Conservation (phyloP, 2,888 invertebrate genomes). For the Drosophila ezoana region DNA sequence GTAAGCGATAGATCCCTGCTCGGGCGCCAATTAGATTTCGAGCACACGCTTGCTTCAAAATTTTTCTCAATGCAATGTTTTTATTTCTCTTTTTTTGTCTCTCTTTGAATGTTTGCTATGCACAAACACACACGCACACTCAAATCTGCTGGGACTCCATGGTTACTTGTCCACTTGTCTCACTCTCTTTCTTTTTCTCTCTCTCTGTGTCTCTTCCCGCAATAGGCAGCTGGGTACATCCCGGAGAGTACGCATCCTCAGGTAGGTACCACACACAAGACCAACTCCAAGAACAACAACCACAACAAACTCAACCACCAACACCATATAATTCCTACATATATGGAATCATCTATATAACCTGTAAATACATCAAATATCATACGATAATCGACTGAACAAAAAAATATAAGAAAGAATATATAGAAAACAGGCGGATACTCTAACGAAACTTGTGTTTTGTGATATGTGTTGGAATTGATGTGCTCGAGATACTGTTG, state of each 20-base stretch:
- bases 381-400: constrained; percentile 69
- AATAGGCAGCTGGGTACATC: constrained; percentile 97
- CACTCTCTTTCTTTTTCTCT: constrained; percentile 14
- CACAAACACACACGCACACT: constrained; percentile 14
- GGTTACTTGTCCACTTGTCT: constrained; percentile 20
- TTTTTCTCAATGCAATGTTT: constrained; percentile 17
- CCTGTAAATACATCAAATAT: constrained; percentile 84
- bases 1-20: constrained; percentile 86
- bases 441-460: constrained; percentile 38
- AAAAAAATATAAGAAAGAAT: constrained; percentile 22
- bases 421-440: constrained; percentile 40
- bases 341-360: constrained; percentile 83
- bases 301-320: constrained; percentile 60
- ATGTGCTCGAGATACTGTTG: constrained; percentile 59
- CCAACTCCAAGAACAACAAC: constrained; percentile 57
- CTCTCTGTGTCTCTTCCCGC: constrained; percentile 5
- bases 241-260: constrained; percentile 99
- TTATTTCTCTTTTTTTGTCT: constrained; percentile 12
- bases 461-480: constrained; percentile 63
- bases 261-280: constrained; percentile 88
- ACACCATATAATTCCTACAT: constrained; percentile 78
- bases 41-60: constrained; percentile 26
- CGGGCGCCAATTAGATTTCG: background rate
- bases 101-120: constrained; percentile 15
- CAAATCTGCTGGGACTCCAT: constrained; percentile 20